A percentile compares a stretch with the other conserved stretches of the same genome.
Evolutionary conservation across 1,140 invertebrate species (phyloP).

Genomic region (Drosophila erecta): DNA sequence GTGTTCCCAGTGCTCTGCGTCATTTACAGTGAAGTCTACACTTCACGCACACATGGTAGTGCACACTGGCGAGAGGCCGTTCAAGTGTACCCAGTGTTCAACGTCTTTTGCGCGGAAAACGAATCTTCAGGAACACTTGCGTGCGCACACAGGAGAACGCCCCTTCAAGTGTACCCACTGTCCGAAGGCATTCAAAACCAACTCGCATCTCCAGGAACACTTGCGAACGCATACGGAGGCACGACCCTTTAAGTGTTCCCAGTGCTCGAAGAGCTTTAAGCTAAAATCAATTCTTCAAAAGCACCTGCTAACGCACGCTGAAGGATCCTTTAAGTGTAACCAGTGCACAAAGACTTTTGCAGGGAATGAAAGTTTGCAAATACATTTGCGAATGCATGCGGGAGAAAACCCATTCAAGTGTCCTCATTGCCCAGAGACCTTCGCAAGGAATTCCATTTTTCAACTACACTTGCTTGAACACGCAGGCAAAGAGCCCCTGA

Average conservation of each 20-base stretch:
- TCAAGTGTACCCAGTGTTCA: background rate
- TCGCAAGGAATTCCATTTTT: background rate
- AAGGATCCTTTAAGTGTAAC: no score
- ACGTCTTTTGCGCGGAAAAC: background rate
- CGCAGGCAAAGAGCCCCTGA: background rate
- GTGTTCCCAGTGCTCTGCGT: background rate
- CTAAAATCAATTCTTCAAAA: no score
- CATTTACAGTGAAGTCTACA: background rate
- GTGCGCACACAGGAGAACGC: background rate
- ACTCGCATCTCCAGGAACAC: no score
- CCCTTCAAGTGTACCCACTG: background rate
- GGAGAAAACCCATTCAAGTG: background rate
- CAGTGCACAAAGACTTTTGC: background rate
- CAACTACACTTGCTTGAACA: background rate
- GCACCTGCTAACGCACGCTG: no score
- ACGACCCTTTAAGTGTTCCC: no score
- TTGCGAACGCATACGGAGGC: no score
- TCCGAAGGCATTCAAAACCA: no score
- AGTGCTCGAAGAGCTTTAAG: no score
- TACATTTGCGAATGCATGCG: background rate
- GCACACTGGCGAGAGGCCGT: background rate
- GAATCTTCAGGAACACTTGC: background rate
- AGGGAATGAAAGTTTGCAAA: background rate
- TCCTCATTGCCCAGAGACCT: background rate
- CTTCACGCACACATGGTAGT: no score